Base-by-base conservation (phyloP, 2,888 invertebrate genomes). In the Mimachlamys varia region DNA sequence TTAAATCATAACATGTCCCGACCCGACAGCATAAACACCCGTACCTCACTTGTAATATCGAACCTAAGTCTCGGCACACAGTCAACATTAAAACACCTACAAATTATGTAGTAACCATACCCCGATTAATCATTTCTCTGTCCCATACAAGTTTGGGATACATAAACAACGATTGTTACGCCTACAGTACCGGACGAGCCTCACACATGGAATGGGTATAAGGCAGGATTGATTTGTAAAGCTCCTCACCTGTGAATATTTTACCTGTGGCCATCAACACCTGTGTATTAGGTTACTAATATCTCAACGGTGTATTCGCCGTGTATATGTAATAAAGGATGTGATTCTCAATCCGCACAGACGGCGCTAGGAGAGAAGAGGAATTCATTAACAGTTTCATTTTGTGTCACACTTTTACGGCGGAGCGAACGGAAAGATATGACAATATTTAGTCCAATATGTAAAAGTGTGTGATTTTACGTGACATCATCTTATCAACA, bases 1-100 rank as follows among this genome's bases (percentile, higher is more conserved):
- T 76, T 76, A 27, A 76, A 76, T 76, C 76, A 76, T 76, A 76
- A 76, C 76, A 76, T 76, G 76, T 76, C 76, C 33, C 76, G 76
- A 76, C 76, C 22, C 76, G 76, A 76, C 15, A 76, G 33, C 76
- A 33, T 58, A n/a, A 58, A 58, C 19, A 58, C 33, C 76, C 5
- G 33, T 27, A 27, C 76, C 33, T 76, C 76, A 76, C 76, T 76
- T 62, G 19, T 53, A 53, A 19, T 19, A 76, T 2, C 15, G 58
- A 58, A 19, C 12, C 5, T 12, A n/a, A n/a, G 62, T 62, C 22
- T 10, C 33, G 33, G 15, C 76, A 62, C 62, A 22, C n/a, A 62
- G 44, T 44, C 53, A 58, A 58, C 4, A 58, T 10, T n/a, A 76
- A 76, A 27, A 76, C 33, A 76, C 2, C 10, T 10, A 76, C 76